phyloP scores from a whole-genome alignment of 2,113 vertebrate species.

The Passer montanus region DNA sequence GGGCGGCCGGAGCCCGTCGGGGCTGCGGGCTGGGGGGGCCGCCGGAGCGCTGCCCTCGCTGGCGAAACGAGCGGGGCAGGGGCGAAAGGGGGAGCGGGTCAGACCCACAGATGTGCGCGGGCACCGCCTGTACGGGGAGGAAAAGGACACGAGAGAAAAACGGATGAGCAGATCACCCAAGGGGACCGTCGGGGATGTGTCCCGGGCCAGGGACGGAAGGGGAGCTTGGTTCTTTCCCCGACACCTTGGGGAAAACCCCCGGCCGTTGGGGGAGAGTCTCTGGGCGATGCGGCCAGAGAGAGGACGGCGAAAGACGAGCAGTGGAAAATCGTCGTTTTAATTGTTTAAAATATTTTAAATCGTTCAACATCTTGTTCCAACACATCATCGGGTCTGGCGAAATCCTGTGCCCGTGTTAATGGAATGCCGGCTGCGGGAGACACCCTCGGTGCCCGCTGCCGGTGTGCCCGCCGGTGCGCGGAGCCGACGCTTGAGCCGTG shows the following conservation, averaged over 20 bases:
- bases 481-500: background rate
- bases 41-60: background rate
- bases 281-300: background rate
- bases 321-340: background rate
- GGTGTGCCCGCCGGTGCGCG: background rate
- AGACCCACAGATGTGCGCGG: background rate
- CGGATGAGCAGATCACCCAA: background rate
- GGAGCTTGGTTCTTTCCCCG: background rate
- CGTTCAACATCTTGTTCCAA: background rate
- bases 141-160: background rate
- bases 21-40: background rate
- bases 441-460: background rate
- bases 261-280: too few species aligned
- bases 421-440: background rate
- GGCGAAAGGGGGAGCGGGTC: background rate
- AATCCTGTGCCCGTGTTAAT: background rate
- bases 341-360: background rate
- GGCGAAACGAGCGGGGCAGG: background rate
- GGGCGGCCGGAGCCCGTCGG: background rate
- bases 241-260: background rate
- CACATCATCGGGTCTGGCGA: background rate
- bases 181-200: background rate
- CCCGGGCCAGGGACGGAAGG: background rate
- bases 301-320: background rate
- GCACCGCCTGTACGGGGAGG: background rate